Evolutionary conservation across 1,140 invertebrate species (phyloP).

Genomic region (Lucilia cuprina): DNA sequence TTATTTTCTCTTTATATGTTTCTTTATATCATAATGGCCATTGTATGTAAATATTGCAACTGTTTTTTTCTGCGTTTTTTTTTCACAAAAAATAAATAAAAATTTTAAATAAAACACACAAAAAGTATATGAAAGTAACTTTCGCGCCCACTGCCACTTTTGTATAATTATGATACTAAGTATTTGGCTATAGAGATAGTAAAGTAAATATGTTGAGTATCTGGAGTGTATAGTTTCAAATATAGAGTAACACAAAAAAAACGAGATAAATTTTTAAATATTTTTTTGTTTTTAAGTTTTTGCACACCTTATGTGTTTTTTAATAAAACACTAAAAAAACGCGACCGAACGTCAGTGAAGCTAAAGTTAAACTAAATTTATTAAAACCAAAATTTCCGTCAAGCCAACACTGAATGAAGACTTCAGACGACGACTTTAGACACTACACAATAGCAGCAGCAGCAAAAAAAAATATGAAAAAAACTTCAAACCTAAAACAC

Average conservation of each 20-base stretch:
- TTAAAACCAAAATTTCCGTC: slow-evolving; percentile 29
- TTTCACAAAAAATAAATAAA: not conserved
- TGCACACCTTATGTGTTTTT: slow-evolving; percentile 18
- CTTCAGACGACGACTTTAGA: not conserved
- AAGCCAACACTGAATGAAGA: slow-evolving; percentile 21
- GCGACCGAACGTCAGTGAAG: slow-evolving; percentile 32
- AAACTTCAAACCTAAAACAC: not conserved
- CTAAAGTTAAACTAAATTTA: slow-evolving; percentile 36
- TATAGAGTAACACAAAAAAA: not conserved
- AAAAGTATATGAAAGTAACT: not conserved
- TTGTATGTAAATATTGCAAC: slow-evolving; percentile 8
- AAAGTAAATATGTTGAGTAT: not conserved
- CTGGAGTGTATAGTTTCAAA: not conserved
- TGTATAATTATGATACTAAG: not conserved
- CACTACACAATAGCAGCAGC: not conserved
- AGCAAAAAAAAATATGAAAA: not conserved
- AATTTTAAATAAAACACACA: not conserved
- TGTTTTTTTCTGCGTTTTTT: not conserved
- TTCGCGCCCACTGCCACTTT: slow-evolving; percentile 12
- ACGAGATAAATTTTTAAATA: not conserved
- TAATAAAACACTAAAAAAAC: not conserved
- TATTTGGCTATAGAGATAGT: not conserved
- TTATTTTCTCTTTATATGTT: not conserved
- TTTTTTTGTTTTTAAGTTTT: not conserved
- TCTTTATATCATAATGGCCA: not conserved